Percentiles rank a stretch among this genome's conserved stretches.
phyloP scores from a whole-genome alignment of 2,888 invertebrate species.

The Heterodera filipjevi region DNA sequence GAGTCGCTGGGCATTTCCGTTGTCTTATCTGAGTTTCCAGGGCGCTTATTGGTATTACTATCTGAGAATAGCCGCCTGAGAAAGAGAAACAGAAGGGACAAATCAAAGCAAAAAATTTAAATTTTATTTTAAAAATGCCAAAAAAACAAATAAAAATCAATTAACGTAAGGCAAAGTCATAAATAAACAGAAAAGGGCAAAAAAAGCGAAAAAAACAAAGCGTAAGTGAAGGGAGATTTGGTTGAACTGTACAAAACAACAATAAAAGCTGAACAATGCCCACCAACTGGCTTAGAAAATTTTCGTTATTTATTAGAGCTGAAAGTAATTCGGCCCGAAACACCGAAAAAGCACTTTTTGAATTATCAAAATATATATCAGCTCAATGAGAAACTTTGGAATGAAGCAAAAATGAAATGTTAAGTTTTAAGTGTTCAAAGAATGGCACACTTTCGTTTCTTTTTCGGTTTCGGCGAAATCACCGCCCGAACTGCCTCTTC shows the following conservation, averaged over 20 bases:
- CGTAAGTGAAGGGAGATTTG: too few species aligned
- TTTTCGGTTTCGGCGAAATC: conserved; percentile 92
- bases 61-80: conserved; percentile 35
- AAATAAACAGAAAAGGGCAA: too few species aligned
- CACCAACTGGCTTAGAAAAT: too few species aligned
- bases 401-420: not conserved
- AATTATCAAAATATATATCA: too few species aligned
- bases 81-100: not conserved
- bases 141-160: not conserved
- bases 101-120: not conserved
- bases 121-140: not conserved
- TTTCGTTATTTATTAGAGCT: too few species aligned
- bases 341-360: too few species aligned
- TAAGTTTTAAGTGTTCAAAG: conserved; percentile 41
- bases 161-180: too few species aligned
- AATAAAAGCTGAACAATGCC: too few species aligned
- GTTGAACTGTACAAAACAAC: too few species aligned
- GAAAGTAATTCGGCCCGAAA: too few species aligned
- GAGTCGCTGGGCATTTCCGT: conserved; percentile 62
- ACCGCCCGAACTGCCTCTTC: conserved; percentile 98
- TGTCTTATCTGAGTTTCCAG: conserved; percentile 62
- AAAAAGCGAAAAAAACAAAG: too few species aligned
- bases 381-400: conserved; percentile 9
- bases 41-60: conserved; percentile 64
- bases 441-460: conserved; percentile 62